A percentile compares a stretch with the other conserved stretches of the same genome.
phyloP scores from a whole-genome alignment of 2,113 vertebrate genomes.

The Typhlomys cinereus region DNA sequence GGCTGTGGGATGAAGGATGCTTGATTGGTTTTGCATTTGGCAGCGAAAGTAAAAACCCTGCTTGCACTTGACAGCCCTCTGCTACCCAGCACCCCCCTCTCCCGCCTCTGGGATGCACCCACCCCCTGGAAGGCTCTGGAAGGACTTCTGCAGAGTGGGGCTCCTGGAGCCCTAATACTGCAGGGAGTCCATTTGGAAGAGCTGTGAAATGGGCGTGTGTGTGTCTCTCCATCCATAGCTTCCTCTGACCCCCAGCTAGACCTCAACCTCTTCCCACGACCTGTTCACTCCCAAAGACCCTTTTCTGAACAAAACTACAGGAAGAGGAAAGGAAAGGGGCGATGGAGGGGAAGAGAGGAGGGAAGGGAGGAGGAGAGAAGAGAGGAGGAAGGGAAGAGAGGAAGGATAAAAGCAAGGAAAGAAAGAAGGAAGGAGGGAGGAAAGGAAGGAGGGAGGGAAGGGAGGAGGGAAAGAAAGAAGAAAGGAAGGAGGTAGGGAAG shows the following conservation, averaged over 20 bases:
- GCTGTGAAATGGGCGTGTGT: accelerated
- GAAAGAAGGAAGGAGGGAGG: neutral
- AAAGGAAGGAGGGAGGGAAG: too few relatives aligned
- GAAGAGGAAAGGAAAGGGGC: neutral
- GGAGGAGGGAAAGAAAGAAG: too few relatives aligned
- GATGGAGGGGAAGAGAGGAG: neutral
- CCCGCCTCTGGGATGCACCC: accelerated
- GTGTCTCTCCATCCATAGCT: neutral
- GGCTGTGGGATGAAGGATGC: conserved; percentile 63
- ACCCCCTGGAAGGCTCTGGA: neutral
- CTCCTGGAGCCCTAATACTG: accelerated
- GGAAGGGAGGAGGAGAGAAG: neutral
- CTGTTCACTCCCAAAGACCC: accelerated
- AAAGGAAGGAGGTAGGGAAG: neutral
- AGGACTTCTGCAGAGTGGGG: accelerated
- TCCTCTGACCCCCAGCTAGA: accelerated
- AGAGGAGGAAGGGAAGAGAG: too few relatives aligned
- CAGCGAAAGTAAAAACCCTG: conserved; percentile 70
- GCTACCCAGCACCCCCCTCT: neutral
- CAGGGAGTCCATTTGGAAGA: too few relatives aligned
- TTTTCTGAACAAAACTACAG: too few relatives aligned
- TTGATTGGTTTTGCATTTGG: conserved; percentile 80
- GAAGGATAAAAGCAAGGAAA: accelerated
- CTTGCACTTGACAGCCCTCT: conserved; percentile 55
- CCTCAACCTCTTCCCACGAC: accelerated